phyloP scores from a whole-genome alignment of 1,140 invertebrate species.

The Drosophila bocki region DNA sequence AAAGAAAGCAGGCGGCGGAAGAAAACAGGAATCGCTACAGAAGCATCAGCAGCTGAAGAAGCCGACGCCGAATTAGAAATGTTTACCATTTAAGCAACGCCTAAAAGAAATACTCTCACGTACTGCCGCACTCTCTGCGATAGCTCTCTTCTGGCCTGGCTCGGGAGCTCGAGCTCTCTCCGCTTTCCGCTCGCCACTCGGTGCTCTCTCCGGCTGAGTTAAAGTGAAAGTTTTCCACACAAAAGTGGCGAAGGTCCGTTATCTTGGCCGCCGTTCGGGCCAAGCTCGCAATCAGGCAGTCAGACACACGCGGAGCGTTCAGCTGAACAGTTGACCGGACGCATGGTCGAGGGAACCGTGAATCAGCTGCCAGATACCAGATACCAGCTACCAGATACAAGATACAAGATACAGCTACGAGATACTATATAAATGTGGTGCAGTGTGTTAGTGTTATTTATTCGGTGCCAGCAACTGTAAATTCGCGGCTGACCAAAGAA shows the following conservation, averaged over 20 bases:
- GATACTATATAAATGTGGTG: slow-evolving; percentile 33
- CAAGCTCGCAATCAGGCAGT: slow-evolving; percentile 63
- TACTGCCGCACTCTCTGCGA: slow-evolving; percentile 35
- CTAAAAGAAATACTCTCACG: slow-evolving; percentile 75
- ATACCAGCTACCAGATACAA: slow-evolving; percentile 7
- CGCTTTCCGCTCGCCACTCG: slow-evolving; percentile 12
- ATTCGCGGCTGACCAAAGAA: slow-evolving; percentile 50
- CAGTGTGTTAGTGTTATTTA: slow-evolving; percentile 31
- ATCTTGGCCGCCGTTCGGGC: slow-evolving; percentile 73
- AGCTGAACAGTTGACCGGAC: slow-evolving; percentile 81
- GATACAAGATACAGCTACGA: slow-evolving; percentile 7
- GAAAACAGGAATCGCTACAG: slow-evolving; percentile 60
- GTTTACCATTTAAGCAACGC: slow-evolving; percentile 78
- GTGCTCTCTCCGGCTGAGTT: slow-evolving; percentile 50
- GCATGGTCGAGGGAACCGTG: slow-evolving; percentile 59
- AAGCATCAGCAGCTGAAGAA: slow-evolving; percentile 53
- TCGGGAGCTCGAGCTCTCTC: slow-evolving; percentile 2
- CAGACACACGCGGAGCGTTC: slow-evolving; percentile 82
- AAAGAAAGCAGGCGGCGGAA: slow-evolving; percentile 51
- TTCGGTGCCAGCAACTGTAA: slow-evolving; percentile 62
- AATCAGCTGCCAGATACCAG: slow-evolving; percentile 10
- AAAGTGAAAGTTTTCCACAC: slow-evolving; percentile 83
- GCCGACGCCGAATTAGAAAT: slow-evolving; percentile 72
- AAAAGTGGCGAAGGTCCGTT: slow-evolving; percentile 84
- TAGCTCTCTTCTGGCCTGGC: slow-evolving; percentile 16